These are phyloP conservation scores for Arvicanthis niloticus DNA, from an alignment of 2,113 vertebrate species.

Conservation along the genomic window DNA sequence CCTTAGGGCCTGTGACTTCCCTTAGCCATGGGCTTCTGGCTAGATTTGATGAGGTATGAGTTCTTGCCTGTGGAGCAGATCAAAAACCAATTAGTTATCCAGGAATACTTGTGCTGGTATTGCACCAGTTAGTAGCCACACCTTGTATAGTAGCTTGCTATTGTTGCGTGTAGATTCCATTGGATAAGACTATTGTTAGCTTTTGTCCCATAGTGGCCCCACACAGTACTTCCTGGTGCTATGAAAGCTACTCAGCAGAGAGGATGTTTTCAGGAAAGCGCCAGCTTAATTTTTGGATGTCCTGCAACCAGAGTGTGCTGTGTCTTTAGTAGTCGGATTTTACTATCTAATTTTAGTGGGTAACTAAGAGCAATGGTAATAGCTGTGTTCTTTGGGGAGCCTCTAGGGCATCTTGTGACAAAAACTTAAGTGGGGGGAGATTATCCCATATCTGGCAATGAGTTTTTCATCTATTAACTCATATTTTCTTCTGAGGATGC, in stretches of 20 bases:
- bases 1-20: neutral
- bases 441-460: too few species aligned
- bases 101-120: neutral
- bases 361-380: neutral
- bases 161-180: neutral
- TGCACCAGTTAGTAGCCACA: neutral
- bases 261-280: neutral
- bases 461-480: neutral
- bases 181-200: neutral
- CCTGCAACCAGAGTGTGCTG: neutral
- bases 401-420: neutral
- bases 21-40: neutral
- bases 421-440: neutral
- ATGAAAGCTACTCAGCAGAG: neutral
- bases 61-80: neutral
- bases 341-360: neutral
- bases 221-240: neutral
- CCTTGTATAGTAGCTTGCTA: neutral
- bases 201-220: neutral
- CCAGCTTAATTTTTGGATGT: neutral
- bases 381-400: neutral
- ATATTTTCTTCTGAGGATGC: neutral
- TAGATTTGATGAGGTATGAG: neutral
- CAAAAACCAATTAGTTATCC: neutral
- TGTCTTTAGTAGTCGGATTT: neutral